These are phyloP conservation scores for Nautilus pompilius DNA, from an alignment of 1,140 invertebrate species.

Conservation along the genomic window DNA sequence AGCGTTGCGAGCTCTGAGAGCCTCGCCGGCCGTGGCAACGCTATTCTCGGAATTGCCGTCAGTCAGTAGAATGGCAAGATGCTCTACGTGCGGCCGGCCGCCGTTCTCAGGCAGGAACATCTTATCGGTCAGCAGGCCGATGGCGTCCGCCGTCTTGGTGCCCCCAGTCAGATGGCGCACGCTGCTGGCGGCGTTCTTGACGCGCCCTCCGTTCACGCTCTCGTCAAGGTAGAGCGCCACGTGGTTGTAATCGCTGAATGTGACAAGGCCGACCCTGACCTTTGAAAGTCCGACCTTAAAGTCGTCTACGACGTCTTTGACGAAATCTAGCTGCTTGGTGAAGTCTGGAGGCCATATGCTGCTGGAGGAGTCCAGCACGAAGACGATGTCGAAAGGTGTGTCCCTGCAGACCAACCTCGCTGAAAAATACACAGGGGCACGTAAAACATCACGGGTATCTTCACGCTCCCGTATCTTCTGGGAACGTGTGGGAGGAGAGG, in stretches of 20 bases:
- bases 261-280: conserved; percentile 23
- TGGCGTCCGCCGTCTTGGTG: conserved; percentile 9
- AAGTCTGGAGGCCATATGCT: conserved; percentile 40
- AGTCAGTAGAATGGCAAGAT: conserved; percentile 28
- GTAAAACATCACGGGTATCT: too few relatives aligned
- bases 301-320: conserved; percentile 19
- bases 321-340: conserved; percentile 26
- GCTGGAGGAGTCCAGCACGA: conserved; percentile 38
- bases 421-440: too few relatives aligned
- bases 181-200: conserved; percentile 14
- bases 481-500: too few relatives aligned
- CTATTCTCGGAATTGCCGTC: conserved; percentile 18
- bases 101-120: conserved; percentile 28
- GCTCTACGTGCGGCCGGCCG: conserved; percentile 28
- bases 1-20: neutral
- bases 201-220: conserved; percentile 8
- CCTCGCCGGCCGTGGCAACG: conserved; percentile 1
- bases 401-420: neutral
- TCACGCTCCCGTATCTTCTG: too few relatives aligned
- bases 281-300: conserved; percentile 28
- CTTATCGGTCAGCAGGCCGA: conserved; percentile 15
- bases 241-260: conserved; percentile 21
- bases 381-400: conserved; percentile 27
- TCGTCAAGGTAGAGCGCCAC: conserved; percentile 23
- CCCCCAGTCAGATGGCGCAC: conserved; percentile 12